Conservation (phyloP, 2,888 invertebrate species). For the Graphium colonna region DNA sequence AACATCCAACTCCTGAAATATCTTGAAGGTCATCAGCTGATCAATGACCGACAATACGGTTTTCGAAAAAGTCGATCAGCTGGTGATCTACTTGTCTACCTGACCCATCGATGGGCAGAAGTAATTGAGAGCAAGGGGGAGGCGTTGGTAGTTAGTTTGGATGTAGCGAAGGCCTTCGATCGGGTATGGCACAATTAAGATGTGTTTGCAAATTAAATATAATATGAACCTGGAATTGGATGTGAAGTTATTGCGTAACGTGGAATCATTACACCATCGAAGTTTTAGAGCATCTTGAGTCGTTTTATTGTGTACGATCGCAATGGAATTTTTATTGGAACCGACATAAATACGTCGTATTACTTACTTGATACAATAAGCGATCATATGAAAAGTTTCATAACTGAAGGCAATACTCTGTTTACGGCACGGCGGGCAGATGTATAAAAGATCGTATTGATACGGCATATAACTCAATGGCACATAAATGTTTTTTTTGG, state of each 20-base stretch:
- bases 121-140: too few relatives aligned
- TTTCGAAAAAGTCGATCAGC: too few relatives aligned
- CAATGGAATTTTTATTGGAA: slow-evolving; percentile 6
- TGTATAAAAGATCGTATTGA: slow-evolving; percentile 34
- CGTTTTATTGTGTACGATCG: slow-evolving; percentile 9
- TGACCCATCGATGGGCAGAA: too few relatives aligned
- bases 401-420: slow-evolving; percentile 40
- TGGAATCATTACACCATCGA: background rate
- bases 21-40: too few relatives aligned
- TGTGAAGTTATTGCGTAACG: background rate
- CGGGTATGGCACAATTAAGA: too few relatives aligned
- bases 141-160: too few relatives aligned
- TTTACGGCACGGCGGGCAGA: slow-evolving; percentile 33
- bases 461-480: slow-evolving; percentile 35
- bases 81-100: too few relatives aligned
- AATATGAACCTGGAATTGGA: background rate
- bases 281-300: background rate
- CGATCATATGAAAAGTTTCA: slow-evolving; percentile 51
- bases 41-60: too few relatives aligned
- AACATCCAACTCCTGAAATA: too few relatives aligned
- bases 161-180: too few relatives aligned
- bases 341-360: slow-evolving; percentile 17
- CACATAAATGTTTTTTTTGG: slow-evolving; percentile 19
- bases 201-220: background rate
- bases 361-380: slow-evolving; percentile 37